A percentile compares a stretch with the other conserved stretches of the same genome.
These are phyloP conservation scores for Dryococelus australis DNA, from an alignment of 2,888 invertebrate genomes.

Conservation along the genomic window DNA sequence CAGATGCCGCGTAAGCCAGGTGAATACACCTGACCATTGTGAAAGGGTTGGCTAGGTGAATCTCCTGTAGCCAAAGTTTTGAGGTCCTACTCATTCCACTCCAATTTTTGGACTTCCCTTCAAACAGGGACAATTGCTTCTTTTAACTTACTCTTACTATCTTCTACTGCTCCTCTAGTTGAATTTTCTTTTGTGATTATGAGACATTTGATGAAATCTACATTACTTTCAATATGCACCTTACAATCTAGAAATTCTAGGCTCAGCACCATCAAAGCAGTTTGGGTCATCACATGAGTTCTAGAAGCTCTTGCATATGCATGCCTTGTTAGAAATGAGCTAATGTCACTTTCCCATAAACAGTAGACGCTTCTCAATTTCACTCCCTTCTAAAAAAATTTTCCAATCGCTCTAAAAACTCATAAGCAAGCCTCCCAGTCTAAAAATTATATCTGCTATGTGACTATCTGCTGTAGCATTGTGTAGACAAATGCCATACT, in stretches of 20 bases:
- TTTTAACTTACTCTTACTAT: neutral
- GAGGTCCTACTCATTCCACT: neutral
- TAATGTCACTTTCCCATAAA: constrained; percentile 12
- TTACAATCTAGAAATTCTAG: neutral
- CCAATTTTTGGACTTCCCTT: neutral
- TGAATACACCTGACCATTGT: no score
- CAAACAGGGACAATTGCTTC: neutral
- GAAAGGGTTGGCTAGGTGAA: neutral
- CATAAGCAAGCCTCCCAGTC: neutral
- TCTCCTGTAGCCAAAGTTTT: constrained; percentile 12
- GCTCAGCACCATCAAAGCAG: neutral
- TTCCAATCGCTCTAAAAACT: neutral
- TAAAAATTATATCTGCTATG: neutral
- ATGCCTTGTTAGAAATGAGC: constrained; percentile 7
- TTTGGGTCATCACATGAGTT: neutral
- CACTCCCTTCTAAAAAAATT: neutral
- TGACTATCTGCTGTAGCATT: neutral
- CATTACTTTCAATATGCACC: neutral
- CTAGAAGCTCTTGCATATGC: neutral
- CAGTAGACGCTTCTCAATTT: constrained; percentile 10
- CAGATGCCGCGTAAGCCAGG: no score
- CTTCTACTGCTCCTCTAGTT: neutral
- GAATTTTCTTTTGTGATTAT: neutral
- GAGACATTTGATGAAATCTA: neutral
- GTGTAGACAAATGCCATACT: neutral